Evolutionary conservation across 2,113 vertebrate genomes (phyloP).

Genomic region (Stegastes partitus): DNA sequence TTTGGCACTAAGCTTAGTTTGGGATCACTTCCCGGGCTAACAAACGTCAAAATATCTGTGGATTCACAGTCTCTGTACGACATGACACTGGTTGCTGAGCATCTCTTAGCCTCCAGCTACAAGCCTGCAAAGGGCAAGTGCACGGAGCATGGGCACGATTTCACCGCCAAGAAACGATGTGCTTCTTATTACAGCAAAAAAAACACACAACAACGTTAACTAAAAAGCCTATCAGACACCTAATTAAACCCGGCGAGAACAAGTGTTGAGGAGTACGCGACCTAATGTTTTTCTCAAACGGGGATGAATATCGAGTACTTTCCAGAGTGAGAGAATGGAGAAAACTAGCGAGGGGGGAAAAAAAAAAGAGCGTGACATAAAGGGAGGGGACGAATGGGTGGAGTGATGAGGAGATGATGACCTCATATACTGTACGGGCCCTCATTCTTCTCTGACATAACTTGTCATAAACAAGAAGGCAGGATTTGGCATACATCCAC

Average conservation of each 20-base stretch:
- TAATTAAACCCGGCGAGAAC: neutral
- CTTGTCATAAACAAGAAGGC: slow-evolving; percentile 44
- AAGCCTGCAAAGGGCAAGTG: neutral
- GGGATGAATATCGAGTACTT: neutral
- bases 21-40: neutral
- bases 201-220: neutral
- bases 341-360: slow-evolving; percentile 12
- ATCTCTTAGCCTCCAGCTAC: neutral
- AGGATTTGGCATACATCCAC: slow-evolving; percentile 26
- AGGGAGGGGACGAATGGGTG: slow-evolving; percentile 34
- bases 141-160: neutral
- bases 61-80: neutral
- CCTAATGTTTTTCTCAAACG: slow-evolving; percentile 2
- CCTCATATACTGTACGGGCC: slow-evolving; percentile 46
- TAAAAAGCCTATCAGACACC: neutral
- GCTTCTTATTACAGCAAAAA: neutral
- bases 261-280: neutral
- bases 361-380: neutral
- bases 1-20: neutral
- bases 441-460: slow-evolving; percentile 45
- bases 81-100: neutral
- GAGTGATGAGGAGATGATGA: slow-evolving; percentile 57
- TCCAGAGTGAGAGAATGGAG: slow-evolving; percentile 19
- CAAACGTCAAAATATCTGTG: neutral
- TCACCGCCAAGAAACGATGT: neutral